phyloP scores from a whole-genome alignment of 2,113 vertebrate genomes.

The Ramphastos sulfuratus region DNA sequence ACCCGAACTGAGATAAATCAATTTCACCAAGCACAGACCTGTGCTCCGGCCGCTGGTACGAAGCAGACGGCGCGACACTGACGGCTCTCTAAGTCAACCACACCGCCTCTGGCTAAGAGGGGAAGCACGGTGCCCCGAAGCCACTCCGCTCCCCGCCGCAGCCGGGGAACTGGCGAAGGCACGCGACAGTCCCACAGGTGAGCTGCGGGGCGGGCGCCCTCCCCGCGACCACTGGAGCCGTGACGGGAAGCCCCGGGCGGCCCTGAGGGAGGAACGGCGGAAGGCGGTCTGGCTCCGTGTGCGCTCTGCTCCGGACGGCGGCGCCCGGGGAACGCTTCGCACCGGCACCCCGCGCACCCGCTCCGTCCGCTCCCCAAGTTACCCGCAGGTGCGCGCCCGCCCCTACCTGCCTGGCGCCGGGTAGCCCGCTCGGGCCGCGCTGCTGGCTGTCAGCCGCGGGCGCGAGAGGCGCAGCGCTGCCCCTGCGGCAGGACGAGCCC shows the following conservation, averaged over 20 bases:
- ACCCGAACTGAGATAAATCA: background rate
- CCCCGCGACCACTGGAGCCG: background rate
- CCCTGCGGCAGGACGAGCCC: constrained; percentile 48
- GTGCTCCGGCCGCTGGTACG: background rate
- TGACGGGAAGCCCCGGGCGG: background rate
- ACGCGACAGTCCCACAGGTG: no score
- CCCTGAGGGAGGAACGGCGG: no score
- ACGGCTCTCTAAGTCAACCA: background rate
- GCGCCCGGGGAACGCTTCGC: background rate
- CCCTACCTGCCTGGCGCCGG: background rate
- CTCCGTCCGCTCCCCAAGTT: background rate
- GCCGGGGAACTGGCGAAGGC: background rate
- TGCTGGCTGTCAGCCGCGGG: constrained; percentile 12
- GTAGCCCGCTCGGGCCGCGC: background rate
- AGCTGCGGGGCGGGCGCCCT: background rate
- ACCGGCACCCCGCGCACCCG: background rate
- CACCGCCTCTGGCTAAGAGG: background rate
- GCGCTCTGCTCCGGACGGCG: background rate
- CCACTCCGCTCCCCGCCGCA: background rate
- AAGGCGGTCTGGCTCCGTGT: background rate
- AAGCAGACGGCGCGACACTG: background rate
- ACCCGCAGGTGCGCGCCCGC: background rate
- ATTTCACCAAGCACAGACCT: background rate
- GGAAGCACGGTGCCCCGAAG: background rate
- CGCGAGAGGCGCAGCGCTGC: background rate